Evolutionary conservation across 2,888 invertebrate species (phyloP), one percentile per base, ranked within the genome.

Genomic region (Hirudinaria manillensis): DNA sequence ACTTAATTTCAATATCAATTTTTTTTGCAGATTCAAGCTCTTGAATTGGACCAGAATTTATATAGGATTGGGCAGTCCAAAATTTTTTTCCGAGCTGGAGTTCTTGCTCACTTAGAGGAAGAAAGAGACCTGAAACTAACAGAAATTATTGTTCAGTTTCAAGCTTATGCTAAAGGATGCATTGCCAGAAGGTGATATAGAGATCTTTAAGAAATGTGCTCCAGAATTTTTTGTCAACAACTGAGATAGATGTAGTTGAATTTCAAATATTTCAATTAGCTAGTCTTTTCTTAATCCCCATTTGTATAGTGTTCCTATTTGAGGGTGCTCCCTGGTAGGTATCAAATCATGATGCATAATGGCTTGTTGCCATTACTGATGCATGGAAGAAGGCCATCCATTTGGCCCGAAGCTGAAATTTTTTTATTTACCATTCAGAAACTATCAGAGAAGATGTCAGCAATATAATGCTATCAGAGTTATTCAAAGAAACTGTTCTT

Each of bases 21-120:
- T 36, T 34, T 10, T 68, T 24, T 70, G 38, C 81, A 88, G 88
- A 97, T 99, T 82, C 91, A 92, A 85, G 93, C 93, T 3, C 87
- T 99, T 80, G 99, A 99, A 84, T 87, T 99, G 78, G 98, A 99
- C 86, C 91, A 93, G 70, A 98, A 98, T 86, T 87, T 99, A 76
- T 99, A 91, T 88, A 90, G 99, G 78, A 94, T 99, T 78, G 99
- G 99, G 73, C 98, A 99, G 87, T 97, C 97, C 73, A 99, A 99
- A 88, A 96, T 99, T 83, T 99, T 99, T 89, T 98, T 99, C 90
- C 90, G 99, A 79, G 72, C 72, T 16, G 99, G 99, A 81, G 99
- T 99, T 36, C 87, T 99, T 81, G 99, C 99, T 55, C 97, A 99
- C 86, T 88, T 99, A 75, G 99, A 99, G 87, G 99, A 99, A 86